These are phyloP conservation scores for Oostethus manadensis DNA, from an alignment of 2,113 vertebrate species.

Conservation along the genomic window DNA sequence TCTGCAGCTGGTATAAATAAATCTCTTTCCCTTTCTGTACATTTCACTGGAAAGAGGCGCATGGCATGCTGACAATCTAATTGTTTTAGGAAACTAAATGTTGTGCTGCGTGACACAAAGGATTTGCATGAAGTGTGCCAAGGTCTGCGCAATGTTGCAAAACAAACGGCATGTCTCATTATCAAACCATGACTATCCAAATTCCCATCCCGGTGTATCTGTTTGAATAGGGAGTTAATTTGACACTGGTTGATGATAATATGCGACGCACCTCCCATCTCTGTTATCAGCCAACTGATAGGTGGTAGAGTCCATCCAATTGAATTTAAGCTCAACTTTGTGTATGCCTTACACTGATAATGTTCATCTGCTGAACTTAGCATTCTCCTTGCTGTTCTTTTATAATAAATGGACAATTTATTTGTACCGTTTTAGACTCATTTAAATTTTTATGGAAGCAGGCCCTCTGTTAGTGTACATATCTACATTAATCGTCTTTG, in stretches of 20 bases:
- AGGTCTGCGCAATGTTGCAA: slow-evolving; percentile 24
- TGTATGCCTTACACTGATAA: slow-evolving; percentile 55
- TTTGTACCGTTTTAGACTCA: neutral
- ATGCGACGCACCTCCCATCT: slow-evolving; percentile 38
- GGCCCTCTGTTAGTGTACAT: neutral
- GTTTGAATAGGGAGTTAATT: slow-evolving; percentile 32
- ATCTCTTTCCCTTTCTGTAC: slow-evolving; percentile 36
- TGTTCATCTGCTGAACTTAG: slow-evolving; percentile 52
- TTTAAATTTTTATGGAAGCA: neutral
- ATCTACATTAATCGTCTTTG: neutral
- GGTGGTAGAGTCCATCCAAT: slow-evolving; percentile 43
- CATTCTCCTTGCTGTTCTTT: slow-evolving; percentile 25
- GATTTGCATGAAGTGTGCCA: neutral
- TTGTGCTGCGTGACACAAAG: neutral
- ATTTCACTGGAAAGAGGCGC: slow-evolving; percentile 17
- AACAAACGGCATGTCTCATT: slow-evolving; percentile 20
- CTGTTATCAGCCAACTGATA: slow-evolving; percentile 50
- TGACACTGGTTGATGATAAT: slow-evolving; percentile 47
- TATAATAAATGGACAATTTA: slow-evolving; percentile 18
- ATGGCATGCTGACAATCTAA: slow-evolving; percentile 7
- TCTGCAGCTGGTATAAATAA: slow-evolving; percentile 42
- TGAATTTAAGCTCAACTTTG: slow-evolving; percentile 54
- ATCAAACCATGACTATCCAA: slow-evolving; percentile 25
- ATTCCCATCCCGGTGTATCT: slow-evolving; percentile 13
- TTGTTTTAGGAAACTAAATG: slow-evolving; percentile 3